Evolutionary conservation across 2,888 invertebrate species (phyloP), one percentile per base, ranked within the genome.

Genomic region (Eremobia ochroleuca): DNA sequence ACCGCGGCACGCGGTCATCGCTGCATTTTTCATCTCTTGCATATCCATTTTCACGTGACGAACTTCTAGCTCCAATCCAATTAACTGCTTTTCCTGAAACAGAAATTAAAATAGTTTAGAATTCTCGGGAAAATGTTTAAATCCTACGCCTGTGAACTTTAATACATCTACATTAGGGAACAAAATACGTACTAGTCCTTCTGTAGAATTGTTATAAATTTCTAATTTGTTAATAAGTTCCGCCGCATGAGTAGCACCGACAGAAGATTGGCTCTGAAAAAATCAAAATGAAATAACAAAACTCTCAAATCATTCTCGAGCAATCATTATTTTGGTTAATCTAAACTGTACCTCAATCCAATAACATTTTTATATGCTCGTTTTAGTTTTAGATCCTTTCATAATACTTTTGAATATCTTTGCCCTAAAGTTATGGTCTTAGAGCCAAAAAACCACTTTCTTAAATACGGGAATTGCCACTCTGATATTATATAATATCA

Each of bases 41-140:
- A 95, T 94, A 62, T 94, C 94, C 86, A 85, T 83, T 28, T 91
- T 91, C 0, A 98, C 97, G 49, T 95, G 95, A 15, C 95, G 95
- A 0, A 98, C 97, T 90, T 98, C 97, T 6, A 92, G 89, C 89
- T 98, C 98, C 92, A 98, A 97, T 8, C 94, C 96, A 25, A 94
- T 94, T 18, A 98, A 90, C 90, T 98, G 97, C 76, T 97, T 97
- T 88, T 97, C 97, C 98, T 98, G 85, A 18, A 90, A 75, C 18
- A 37, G 2, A 69, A 40, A 64, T 13, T 8, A 34, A 43, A 46
- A 46, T 31, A 5, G 6, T 43, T 31, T 9, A 25, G 4, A 64
- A 37, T 13, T 11, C 31, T 52, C 8, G 13, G 72, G 18, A 18
- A 28, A 31, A 1, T 11, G 11, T 0, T 28, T 21, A 25, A 15